These are phyloP conservation scores for Wiebesia pumilae DNA, from an alignment of 1,140 invertebrate species.

Conservation along the genomic window DNA sequence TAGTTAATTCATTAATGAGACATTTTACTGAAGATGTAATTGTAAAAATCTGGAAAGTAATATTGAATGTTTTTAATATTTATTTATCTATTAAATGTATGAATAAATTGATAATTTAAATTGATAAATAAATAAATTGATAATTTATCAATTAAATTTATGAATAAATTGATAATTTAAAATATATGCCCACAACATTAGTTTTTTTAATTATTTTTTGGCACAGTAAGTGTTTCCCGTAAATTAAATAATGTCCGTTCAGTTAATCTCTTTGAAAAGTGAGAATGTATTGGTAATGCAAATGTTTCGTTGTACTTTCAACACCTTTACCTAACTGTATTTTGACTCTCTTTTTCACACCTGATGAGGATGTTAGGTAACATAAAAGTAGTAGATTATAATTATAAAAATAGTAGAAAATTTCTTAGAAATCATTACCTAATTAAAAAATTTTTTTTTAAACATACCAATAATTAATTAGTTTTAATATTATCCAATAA, in stretches of 20 bases:
- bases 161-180: no score
- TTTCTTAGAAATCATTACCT: neutral
- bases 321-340: constrained; percentile 24
- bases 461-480: no score
- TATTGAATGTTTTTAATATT: no score
- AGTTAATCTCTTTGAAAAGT: neutral
- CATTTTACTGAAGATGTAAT: neutral
- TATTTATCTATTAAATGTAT: no score
- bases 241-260: neutral
- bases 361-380: neutral
- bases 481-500: no score
- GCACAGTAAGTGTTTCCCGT: neutral
- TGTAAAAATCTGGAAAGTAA: neutral
- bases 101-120: no score
- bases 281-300: neutral
- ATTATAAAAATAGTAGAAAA: neutral
- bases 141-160: no score
- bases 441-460: neutral
- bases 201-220: no score
- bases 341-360: constrained; percentile 27
- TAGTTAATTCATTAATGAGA: neutral
- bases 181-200: no score
- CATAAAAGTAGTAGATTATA: neutral
- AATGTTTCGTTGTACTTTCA: constrained; percentile 33
- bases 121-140: no score